Evolutionary conservation across 2,888 invertebrate species (phyloP).

Genomic region (Tetheella fluctuosa): DNA sequence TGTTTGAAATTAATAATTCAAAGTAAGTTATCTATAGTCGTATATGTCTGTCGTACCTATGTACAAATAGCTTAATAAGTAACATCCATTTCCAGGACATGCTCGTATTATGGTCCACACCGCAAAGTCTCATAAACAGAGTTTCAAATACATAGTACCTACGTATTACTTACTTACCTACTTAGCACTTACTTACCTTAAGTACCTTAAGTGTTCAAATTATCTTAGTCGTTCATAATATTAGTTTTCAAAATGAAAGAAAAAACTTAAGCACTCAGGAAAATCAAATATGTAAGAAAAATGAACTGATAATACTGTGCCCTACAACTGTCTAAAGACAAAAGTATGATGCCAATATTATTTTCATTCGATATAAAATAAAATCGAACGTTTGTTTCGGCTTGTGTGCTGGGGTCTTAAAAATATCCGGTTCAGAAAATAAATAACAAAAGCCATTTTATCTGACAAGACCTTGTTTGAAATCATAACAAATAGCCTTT

Average conservation of each 20-base stretch:
- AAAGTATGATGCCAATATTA: background rate
- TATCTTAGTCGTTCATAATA: no score
- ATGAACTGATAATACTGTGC: background rate
- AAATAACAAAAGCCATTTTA: conserved; percentile 78
- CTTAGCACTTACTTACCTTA: no score
- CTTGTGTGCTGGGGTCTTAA: conserved; percentile 56
- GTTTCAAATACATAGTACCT: no score
- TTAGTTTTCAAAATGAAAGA: no score
- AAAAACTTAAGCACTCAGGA: background rate
- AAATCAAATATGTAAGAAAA: background rate
- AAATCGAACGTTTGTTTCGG: conserved; percentile 49
- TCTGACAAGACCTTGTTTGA: conserved; percentile 80
- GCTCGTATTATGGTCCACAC: no score
- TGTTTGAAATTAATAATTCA: background rate
- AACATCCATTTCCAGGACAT: no score
- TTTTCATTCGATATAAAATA: background rate
- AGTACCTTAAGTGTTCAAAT: no score
- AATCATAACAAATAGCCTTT: conserved; percentile 83
- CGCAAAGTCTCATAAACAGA: no score
- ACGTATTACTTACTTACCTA: no score
- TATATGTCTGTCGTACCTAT: no score
- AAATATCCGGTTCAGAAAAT: conserved; percentile 73
- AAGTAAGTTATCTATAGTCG: background rate
- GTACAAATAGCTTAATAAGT: no score
- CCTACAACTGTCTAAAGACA: background rate